Evolutionary conservation across 1,140 invertebrate genomes (phyloP), one percentile per base, ranked within the genome.

Genomic region (Drosophila nigromelanica): DNA sequence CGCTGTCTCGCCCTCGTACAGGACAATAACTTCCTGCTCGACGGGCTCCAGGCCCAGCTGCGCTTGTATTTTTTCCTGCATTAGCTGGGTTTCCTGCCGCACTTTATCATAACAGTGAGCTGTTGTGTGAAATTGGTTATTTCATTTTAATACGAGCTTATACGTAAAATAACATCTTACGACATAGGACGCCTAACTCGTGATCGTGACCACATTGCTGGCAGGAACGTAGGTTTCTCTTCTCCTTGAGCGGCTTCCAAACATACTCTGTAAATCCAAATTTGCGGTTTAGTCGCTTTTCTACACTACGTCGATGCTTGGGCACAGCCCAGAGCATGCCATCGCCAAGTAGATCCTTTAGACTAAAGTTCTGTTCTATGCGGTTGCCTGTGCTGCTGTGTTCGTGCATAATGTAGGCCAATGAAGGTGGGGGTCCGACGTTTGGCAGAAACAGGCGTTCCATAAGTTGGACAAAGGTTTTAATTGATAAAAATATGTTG

Each of bases 241-340:
- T 97, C 3, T 95, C 95, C 27, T 93, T 92, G 14, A 95, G 76
- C 11, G 94, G 93, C 92, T 96, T 97, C 93, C 94, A 94, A 14
- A 93, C 74, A 91, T 94, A 95, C 42, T 95, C 91, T 3, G 94
- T 93, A 48, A 80, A 77, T 6, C 95, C 96, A 92, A 94, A 97
- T 93, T 95, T 97, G 60, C 96, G 93, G 47, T 93, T 95, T 73
- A 93, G 89, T 63, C 96, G 93, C 91, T 93, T 95, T 86, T 98
- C 97, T 37, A 97, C 61, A 1, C 95, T 94, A 76, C 96, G 92
- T 86, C 97, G 93, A 54, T 94, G 93, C 82, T 95, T 97, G 0
- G 97, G 98, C 2, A 96, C 97, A 64, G 95, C 97, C 93, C 95
- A 96, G 14, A 98, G 80, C 89, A 97, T 94, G n/a, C 95, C 95